These are phyloP conservation scores for Microcebus lehilahytsara DNA, from an alignment of 2,113 vertebrate genomes.

Conservation along the genomic window DNA sequence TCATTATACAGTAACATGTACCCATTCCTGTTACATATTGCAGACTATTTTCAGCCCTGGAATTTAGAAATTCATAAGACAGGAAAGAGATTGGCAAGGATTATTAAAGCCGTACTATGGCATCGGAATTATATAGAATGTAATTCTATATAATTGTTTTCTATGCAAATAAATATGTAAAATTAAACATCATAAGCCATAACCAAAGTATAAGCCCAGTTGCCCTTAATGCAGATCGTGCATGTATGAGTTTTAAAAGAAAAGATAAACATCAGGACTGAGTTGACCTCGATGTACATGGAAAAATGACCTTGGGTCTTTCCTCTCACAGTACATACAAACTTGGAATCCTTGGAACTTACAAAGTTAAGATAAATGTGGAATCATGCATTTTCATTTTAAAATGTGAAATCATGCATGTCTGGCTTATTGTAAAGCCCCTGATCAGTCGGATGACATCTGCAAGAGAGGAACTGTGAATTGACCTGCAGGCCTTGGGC, in stretches of 20 bases:
- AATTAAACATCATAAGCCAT: not conserved
- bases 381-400: not conserved
- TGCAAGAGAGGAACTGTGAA: not conserved
- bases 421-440: not conserved
- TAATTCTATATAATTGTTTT: not conserved
- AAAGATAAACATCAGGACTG: not conserved
- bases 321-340: not conserved
- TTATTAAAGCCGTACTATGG: not conserved
- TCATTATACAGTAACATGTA: not conserved
- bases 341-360: not conserved
- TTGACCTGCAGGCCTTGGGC: fast-evolving
- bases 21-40: not conserved
- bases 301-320: not conserved
- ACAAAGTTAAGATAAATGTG: not conserved
- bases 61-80: not conserved
- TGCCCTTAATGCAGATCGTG: not conserved
- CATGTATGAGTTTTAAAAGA: not conserved
- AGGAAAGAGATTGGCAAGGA: not conserved
- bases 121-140: not conserved
- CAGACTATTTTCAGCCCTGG: not conserved
- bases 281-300: not conserved
- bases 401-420: not conserved
- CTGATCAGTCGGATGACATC: no score
- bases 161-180: not conserved
- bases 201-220: not conserved